Conservation (phyloP, 2,888 invertebrate genomes). For the Scaptodrosophila latifasciaeformis region DNA sequence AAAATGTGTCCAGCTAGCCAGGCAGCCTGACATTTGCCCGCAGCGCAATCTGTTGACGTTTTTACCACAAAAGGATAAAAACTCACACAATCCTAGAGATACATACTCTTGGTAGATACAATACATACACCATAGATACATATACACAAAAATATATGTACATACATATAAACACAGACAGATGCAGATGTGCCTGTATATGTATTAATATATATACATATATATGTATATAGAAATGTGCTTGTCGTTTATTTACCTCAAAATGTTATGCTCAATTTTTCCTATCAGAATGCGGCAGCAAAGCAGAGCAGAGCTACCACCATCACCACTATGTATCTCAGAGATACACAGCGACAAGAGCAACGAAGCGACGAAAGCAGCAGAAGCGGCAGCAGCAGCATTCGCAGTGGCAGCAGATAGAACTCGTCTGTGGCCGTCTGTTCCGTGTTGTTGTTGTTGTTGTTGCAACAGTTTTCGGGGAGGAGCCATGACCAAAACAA, state of each 20-base stretch:
- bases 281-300: slow-evolving; percentile 45
- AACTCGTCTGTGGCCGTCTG: neutral
- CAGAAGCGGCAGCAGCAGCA: neutral
- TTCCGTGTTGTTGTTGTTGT: neutral
- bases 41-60: slow-evolving; percentile 21
- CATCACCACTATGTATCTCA: slow-evolving; percentile 46
- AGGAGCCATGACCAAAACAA: slow-evolving; percentile 50
- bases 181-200: too few relatives aligned
- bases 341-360: slow-evolving; percentile 48
- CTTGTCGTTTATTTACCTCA: slow-evolving; percentile 34
- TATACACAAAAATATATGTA: slow-evolving; percentile 15
- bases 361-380: slow-evolving; percentile 10
- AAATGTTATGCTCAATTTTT: slow-evolving; percentile 15
- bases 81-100: neutral
- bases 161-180: slow-evolving; percentile 5
- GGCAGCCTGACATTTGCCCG: too few relatives aligned
- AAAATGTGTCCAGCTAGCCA: neutral
- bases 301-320: slow-evolving; percentile 8
- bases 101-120: too few relatives aligned
- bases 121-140: too few relatives aligned
- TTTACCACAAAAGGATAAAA: slow-evolving; percentile 48
- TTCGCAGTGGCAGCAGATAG: neutral
- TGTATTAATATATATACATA: slow-evolving; percentile 5
- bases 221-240: slow-evolving; percentile 7
- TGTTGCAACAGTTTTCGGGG: slow-evolving; percentile 33